These are phyloP conservation scores for Torymus tubicola DNA, from an alignment of 2,888 invertebrate genomes.

Conservation along the genomic window DNA sequence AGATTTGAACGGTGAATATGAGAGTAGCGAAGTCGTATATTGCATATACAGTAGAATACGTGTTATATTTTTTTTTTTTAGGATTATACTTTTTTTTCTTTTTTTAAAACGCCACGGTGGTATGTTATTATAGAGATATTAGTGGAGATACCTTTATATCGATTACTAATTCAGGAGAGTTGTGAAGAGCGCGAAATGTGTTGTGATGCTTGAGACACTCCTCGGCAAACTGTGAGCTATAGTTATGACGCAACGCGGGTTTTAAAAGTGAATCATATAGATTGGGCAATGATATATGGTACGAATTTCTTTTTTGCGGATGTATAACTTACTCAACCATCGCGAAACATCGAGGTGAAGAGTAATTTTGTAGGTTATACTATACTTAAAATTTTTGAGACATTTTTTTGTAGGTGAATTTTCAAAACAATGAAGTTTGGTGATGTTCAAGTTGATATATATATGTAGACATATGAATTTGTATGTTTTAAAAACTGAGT, in stretches of 20 bases:
- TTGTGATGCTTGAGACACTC: conserved; percentile 67
- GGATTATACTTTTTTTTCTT: too few relatives aligned
- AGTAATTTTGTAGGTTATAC: conserved; percentile 46
- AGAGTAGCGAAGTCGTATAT: not conserved
- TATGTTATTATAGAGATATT: too few relatives aligned
- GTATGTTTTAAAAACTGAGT: too few relatives aligned
- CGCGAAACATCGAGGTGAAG: conserved; percentile 1
- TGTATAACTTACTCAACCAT: conserved; percentile 54
- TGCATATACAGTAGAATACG: too few relatives aligned
- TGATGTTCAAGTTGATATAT: too few relatives aligned
- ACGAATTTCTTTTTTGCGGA: not conserved
- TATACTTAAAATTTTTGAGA: conserved; percentile 44
- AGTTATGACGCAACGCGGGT: too few relatives aligned
- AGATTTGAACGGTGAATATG: conserved; percentile 35
- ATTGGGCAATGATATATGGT: too few relatives aligned
- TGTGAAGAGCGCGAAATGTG: conserved; percentile 65
- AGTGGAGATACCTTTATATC: conserved; percentile 60
- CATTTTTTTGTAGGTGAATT: conserved; percentile 17
- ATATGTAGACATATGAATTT: too few relatives aligned
- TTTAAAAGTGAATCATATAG: too few relatives aligned
- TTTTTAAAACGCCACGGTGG: too few relatives aligned
- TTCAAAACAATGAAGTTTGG: too few relatives aligned
- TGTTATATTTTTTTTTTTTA: not conserved
- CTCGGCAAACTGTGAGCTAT: conserved; percentile 61
- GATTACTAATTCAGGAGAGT: conserved; percentile 64